These are phyloP conservation scores for Zaprionus kolodkinae DNA, from an alignment of 1,140 invertebrate genomes.

Conservation along the genomic window DNA sequence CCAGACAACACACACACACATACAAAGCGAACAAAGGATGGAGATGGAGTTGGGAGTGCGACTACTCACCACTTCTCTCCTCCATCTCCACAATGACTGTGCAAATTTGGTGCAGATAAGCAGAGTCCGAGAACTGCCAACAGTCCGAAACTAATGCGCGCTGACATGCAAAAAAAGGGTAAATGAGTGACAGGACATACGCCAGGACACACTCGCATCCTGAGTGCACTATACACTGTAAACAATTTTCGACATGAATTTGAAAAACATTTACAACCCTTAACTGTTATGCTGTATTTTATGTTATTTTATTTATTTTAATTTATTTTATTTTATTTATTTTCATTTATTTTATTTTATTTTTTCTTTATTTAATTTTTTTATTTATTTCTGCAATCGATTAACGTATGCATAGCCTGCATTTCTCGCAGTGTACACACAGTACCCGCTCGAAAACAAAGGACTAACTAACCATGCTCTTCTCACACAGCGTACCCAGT, in stretches of 20 bases:
- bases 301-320: no score
- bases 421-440: slow-evolving; percentile 1
- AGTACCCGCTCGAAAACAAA: slow-evolving; percentile 42
- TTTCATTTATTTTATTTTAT: no score
- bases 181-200: slow-evolving; percentile 75
- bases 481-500: not conserved
- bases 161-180: slow-evolving; percentile 81
- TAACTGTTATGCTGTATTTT: no score
- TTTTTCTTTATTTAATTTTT: no score
- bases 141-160: slow-evolving; percentile 72
- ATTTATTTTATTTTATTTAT: no score
- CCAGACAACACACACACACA: slow-evolving; percentile 1
- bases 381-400: no score
- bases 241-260: not conserved
- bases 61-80: slow-evolving; percentile 7
- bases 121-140: slow-evolving; percentile 68
- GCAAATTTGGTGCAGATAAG: slow-evolving; percentile 81
- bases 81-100: slow-evolving; percentile 71
- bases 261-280: not conserved
- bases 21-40: slow-evolving; percentile 29
- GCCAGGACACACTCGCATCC: slow-evolving; percentile 22
- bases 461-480: slow-evolving; percentile 10
- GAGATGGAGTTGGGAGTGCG: slow-evolving; percentile 13
- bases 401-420: no score
- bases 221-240: not conserved